Percentiles rank a stretch among this genome's conserved stretches.
Evolutionary conservation across 2,797 vertebrate species (phyloP).

Genomic region (Atherinosoma microstoma): DNA sequence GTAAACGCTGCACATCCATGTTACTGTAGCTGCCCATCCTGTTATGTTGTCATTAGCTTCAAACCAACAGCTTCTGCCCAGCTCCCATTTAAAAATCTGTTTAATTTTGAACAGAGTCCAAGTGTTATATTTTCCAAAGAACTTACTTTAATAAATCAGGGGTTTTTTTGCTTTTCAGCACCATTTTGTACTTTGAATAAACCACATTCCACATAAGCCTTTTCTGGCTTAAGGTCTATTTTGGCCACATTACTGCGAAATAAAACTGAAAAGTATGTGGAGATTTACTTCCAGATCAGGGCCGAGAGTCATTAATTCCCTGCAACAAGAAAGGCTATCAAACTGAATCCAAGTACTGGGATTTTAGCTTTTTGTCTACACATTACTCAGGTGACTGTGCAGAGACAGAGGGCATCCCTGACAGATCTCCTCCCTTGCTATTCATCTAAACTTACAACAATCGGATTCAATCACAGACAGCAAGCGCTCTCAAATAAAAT

Average conservation of each 20-base stretch:
- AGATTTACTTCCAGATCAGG: conserved; percentile 60
- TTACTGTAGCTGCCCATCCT: conserved; percentile 7
- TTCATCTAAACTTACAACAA: background rate
- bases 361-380: conserved; percentile 37
- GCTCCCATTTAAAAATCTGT: conserved; percentile 14
- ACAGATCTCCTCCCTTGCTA: background rate
- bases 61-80: conserved; percentile 7
- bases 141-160: conserved; percentile 23
- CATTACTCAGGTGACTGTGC: conserved; percentile 1
- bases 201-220: conserved; percentile 55
- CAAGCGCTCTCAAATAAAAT: background rate
- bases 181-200: conserved; percentile 46
- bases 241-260: conserved; percentile 56
- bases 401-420: background rate
- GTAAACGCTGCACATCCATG: conserved; percentile 1
- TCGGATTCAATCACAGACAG: background rate
- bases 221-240: conserved; percentile 54
- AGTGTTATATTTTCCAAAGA: conserved; percentile 2
- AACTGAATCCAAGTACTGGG: conserved; percentile 21
- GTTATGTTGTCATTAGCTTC: conserved; percentile 7
- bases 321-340: conserved; percentile 12
- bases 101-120: conserved; percentile 4
- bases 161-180: conserved; percentile 37
- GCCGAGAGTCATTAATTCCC: conserved; percentile 42
- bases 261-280: conserved; percentile 58